phyloP scores from a whole-genome alignment of 1,140 invertebrate genomes.

The Drosophila arawakana region DNA sequence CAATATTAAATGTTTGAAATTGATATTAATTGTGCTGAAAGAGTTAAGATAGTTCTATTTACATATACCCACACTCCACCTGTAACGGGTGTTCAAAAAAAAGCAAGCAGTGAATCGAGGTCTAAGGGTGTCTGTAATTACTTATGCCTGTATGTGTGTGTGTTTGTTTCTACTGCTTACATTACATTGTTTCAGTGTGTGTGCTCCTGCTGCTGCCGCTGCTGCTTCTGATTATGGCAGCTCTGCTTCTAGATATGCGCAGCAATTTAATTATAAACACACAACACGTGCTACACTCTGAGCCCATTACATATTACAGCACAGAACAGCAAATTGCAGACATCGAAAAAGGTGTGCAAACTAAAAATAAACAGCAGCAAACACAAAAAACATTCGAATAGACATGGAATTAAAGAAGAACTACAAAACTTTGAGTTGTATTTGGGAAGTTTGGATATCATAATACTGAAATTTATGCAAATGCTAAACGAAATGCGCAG shows the following conservation, averaged over 20 bases:
- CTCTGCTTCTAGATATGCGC: conserved; percentile 53
- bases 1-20: no score
- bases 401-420: background rate
- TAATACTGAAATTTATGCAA: conserved; percentile 32
- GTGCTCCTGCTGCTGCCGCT: conserved; percentile 5
- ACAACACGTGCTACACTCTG: conserved; percentile 66
- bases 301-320: conserved; percentile 44
- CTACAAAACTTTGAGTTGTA: background rate
- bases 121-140: conserved; percentile 23
- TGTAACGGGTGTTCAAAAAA: background rate
- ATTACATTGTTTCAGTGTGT: conserved; percentile 5
- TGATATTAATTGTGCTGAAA: no score
- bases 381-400: background rate
- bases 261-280: conserved; percentile 79
- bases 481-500: conserved; percentile 24
- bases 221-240: conserved; percentile 32
- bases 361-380: conserved; percentile 62
- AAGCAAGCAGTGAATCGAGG: background rate
- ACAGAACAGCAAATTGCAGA: background rate
- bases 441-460: background rate
- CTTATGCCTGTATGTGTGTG: conserved; percentile 4
- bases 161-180: conserved; percentile 9
- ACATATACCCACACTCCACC: background rate
- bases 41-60: no score
- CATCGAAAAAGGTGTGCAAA: conserved; percentile 58